Evolutionary conservation across 1,140 invertebrate genomes (phyloP).

Genomic region (Euura saliciscinereae): DNA sequence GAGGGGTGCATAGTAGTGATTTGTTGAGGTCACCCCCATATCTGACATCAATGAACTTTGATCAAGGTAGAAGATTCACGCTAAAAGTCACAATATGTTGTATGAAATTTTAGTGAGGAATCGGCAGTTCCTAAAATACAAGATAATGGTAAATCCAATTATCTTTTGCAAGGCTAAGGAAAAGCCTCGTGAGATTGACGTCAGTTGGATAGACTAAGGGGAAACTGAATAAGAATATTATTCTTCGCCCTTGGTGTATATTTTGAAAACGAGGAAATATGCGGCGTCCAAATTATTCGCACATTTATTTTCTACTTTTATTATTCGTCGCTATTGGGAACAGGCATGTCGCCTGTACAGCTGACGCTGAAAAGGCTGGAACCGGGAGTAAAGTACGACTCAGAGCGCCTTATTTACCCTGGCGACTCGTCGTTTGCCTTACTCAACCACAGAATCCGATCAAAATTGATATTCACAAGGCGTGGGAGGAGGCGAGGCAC

Average conservation of each 20-base stretch:
- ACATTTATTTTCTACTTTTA: conserved; percentile 34
- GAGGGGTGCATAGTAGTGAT: conserved; percentile 36
- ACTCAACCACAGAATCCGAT: conserved; percentile 50
- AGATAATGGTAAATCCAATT: neutral
- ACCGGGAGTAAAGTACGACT: conserved; percentile 37
- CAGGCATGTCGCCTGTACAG: conserved; percentile 21
- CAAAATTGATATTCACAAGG: conserved; percentile 50
- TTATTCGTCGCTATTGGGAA: conserved; percentile 28
- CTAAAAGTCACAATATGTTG: neutral
- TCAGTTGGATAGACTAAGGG: neutral
- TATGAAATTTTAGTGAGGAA: neutral
- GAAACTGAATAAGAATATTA: neutral
- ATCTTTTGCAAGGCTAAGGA: neutral
- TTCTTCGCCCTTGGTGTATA: neutral
- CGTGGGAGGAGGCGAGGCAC: conserved; percentile 53
- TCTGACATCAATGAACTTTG: conserved; percentile 32
- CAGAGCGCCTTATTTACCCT: conserved; percentile 38
- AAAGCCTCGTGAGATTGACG: conserved; percentile 4
- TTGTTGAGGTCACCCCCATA: conserved; percentile 41
- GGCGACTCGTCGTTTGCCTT: conserved; percentile 51
- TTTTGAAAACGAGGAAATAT: conserved; percentile 35
- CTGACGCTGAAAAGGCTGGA: conserved; percentile 34
- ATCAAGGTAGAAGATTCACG: conserved; percentile 33
- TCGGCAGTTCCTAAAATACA: neutral
- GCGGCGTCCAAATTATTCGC: conserved; percentile 28